Base-by-base conservation (phyloP, 2,888 invertebrate species). In the Tolmerus cingulatus region DNA sequence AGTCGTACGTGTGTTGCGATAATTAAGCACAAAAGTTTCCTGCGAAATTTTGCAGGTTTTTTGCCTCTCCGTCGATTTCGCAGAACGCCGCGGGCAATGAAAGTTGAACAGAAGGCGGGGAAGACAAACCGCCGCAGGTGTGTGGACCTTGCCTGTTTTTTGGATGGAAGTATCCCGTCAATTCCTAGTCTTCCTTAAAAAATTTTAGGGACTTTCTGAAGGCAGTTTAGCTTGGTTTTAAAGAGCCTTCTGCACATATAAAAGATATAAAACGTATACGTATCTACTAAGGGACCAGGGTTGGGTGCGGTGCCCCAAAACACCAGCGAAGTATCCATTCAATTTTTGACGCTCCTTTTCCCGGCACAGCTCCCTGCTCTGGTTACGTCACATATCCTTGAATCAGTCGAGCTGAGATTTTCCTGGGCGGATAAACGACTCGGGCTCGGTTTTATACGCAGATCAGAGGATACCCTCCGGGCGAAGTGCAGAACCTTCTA, bases 111-210 rank as follows among this genome's bases (percentile, higher is more conserved):
- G 27, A 76, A 76, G n/a, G 37, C 23, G 37, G 9, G 7, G 19
- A 79, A 79, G 51, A 12, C 43, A 79, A 51, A 51, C 76, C 23
- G 79, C 79, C 51, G 5, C 51, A 79, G 79, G 79, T 79, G 79
- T 79, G 19, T 46, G 79, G 51, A 51, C 30, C 55, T 79, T 51
- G 27, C 79, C 27, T 79, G 79, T 27, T 46, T 78, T 16, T 66
- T 30, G 14, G 51, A 16, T 79, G 79, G n/a, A 51, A 30, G 27
- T 46, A 12, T 23, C 4, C 19, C 46, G 27, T 46, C 79, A 79
- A 79, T 79, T 79, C 30, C 37, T 12, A 46, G 78, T 43, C 78
- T 19, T 66, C 66, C 27, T 66, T 66, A 66, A 66, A 23, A 66
- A 23, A 12, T 27, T 66, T 27, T 66, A 66, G 27, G 23, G 2